A percentile compares a stretch with the other conserved stretches of the same genome.
These are phyloP conservation scores for Parnassius glacialis DNA, from an alignment of 2,888 invertebrate species.

Conservation along the genomic window DNA sequence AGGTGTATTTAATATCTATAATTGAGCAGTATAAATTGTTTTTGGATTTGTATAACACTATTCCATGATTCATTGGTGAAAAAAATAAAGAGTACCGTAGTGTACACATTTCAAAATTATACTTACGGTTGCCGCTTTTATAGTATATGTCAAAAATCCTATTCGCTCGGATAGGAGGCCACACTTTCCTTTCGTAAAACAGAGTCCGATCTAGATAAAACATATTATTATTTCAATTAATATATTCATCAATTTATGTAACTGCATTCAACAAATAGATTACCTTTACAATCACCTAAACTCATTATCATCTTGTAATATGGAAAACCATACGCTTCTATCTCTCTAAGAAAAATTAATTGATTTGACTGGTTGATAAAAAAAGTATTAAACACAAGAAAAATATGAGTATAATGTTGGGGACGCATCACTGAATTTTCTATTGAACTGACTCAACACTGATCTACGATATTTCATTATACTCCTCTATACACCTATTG, in stretches of 20 bases:
- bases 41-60: too few relatives aligned
- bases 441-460: not conserved
- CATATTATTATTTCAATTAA: too few relatives aligned
- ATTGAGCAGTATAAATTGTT: too few relatives aligned
- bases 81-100: not conserved
- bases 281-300: conserved; percentile 61
- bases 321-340: conserved; percentile 49
- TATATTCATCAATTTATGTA: too few relatives aligned
- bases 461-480: not conserved
- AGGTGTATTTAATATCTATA: too few relatives aligned
- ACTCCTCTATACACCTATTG: conserved; percentile 8
- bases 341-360: conserved; percentile 33
- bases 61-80: not conserved
- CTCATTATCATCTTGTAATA: conserved; percentile 59
- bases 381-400: conserved; percentile 2
- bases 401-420: not conserved
- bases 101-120: not conserved
- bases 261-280: not conserved
- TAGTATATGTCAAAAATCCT: conserved; percentile 64
- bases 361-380: conserved; percentile 7
- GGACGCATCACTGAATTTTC: conserved; percentile 1
- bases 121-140: conserved; percentile 51
- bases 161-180: conserved; percentile 49
- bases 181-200: conserved; percentile 54
- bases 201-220: conserved; percentile 46